Evolutionary conservation across 2,888 invertebrate genomes (phyloP).

Genomic region (Thyatira batis): DNA sequence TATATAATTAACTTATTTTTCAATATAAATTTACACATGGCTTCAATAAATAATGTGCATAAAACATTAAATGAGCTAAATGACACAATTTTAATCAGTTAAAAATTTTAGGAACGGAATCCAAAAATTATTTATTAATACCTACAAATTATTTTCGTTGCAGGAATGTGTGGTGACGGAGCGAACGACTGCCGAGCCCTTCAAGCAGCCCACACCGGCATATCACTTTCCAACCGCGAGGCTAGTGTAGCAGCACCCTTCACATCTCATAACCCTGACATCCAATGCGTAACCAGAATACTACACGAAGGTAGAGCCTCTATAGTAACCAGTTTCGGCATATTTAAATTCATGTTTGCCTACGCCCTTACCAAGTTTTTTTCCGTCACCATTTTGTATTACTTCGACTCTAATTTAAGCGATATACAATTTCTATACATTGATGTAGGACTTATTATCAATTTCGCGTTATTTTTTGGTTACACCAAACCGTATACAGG

Average conservation of each 20-base stretch:
- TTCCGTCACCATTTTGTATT: conserved; percentile 94
- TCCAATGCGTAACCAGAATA: conserved; percentile 91
- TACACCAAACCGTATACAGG: conserved; percentile 90
- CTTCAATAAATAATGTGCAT: too few species aligned
- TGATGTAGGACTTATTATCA: conserved; percentile 94
- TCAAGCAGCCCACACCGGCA: conserved; percentile 95
- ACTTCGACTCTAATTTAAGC: conserved; percentile 93
- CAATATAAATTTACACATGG: too few species aligned
- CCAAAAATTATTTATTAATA: too few species aligned
- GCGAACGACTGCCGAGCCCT: conserved; percentile 98
- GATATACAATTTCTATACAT: conserved; percentile 96
- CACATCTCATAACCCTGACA: conserved; percentile 92
- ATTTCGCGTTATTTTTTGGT: conserved; percentile 96
- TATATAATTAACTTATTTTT: too few species aligned
- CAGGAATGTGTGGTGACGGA: conserved; percentile 98
- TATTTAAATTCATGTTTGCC: conserved; percentile 99
- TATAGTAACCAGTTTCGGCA: conserved; percentile 96
- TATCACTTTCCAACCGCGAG: conserved; percentile 95
- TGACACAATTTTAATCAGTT: too few species aligned
- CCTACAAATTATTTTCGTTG: too few species aligned
- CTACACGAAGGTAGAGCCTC: conserved; percentile 96
- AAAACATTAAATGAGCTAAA: too few species aligned
- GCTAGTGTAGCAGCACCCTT: conserved; percentile 97
- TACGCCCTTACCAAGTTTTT: conserved; percentile 97
- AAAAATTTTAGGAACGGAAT: too few species aligned